Evolutionary conservation across 1,140 invertebrate genomes (phyloP).

Genomic region (Nebria ingens): DNA sequence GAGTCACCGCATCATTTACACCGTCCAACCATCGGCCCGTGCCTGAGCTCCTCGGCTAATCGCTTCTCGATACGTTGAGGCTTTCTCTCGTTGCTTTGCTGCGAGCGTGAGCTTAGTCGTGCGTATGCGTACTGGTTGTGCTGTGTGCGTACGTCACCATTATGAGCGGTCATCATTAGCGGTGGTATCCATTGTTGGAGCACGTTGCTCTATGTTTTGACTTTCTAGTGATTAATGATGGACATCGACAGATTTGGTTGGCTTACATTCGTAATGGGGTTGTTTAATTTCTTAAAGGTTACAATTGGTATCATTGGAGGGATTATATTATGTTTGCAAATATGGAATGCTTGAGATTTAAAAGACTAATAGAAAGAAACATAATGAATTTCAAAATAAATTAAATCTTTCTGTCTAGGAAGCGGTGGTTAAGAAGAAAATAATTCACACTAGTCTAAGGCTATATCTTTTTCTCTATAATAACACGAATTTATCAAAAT

Average conservation of each 20-base stretch:
- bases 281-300: no score
- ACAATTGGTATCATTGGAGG: no score
- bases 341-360: no score
- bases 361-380: no score
- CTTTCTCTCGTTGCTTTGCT: background rate
- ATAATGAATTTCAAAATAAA: no score
- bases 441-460: no score
- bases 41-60: conserved; percentile 26
- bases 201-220: background rate
- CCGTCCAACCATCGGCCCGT: conserved; percentile 30
- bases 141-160: background rate
- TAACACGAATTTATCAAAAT: no score
- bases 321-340: no score
- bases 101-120: background rate
- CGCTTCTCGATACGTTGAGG: conserved; percentile 31
- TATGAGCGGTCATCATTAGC: background rate
- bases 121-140: background rate
- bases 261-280: no score
- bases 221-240: conserved; percentile 1
- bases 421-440: no score
- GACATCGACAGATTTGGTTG: background rate
- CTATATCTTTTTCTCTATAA: no score
- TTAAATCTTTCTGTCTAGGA: no score
- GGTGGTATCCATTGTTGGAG: background rate
- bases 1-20: conserved; percentile 32